Conservation (phyloP, 2,888 invertebrate genomes). For the Agriopis leucophaearia region DNA sequence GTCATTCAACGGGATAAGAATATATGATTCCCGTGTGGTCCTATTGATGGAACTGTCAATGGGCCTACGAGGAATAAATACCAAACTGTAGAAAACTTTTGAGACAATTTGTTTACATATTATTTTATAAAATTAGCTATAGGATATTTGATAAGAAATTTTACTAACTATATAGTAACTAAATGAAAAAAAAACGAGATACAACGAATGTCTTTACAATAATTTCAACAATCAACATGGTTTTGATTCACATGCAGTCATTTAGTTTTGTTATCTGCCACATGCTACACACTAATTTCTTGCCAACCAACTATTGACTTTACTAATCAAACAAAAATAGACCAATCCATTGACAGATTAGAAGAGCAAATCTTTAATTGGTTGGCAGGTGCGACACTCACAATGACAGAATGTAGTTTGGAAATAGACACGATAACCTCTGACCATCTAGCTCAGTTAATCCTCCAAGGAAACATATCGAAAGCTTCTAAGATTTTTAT, state of each 20-base stretch:
- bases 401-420: conserved; percentile 55
- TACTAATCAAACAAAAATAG: conserved; percentile 45
- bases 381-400: conserved; percentile 63
- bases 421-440: conserved; percentile 54
- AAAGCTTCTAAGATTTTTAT: conserved; percentile 13
- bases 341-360: conserved; percentile 52
- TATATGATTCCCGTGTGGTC: background rate
- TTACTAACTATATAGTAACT: too few relatives aligned
- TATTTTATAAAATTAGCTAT: too few relatives aligned
- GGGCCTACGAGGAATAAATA: too few relatives aligned
- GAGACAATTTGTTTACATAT: too few relatives aligned
- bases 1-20: background rate
- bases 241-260: conserved; percentile 29
- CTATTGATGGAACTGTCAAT: background rate
- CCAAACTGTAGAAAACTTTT: too few relatives aligned
- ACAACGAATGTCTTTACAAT: background rate
- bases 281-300: conserved; percentile 60
- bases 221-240: background rate
- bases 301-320: conserved; percentile 51
- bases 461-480: conserved; percentile 24
- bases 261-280: conserved; percentile 41
- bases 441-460: conserved; percentile 42
- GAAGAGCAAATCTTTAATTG: conserved; percentile 54
- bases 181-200: background rate
- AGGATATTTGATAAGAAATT: too few relatives aligned